Base-by-base conservation (phyloP, 1,140 invertebrate species). In the Ostrea denselamellosa region DNA sequence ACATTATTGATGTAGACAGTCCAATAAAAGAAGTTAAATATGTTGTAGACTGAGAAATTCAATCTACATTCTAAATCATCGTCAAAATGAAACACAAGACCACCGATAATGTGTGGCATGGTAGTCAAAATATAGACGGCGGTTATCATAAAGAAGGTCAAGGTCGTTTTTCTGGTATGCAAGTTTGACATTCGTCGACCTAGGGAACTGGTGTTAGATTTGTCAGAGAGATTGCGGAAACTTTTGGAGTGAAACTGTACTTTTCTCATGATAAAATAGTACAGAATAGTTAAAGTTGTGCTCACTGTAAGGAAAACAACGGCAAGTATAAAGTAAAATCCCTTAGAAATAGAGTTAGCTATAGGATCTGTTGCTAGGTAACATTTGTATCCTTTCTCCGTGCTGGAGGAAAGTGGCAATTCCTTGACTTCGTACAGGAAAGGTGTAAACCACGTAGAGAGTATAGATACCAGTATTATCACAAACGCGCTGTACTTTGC, bases 231-330 rank as follows among this genome's bases (percentile, higher is more conserved):
- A n/a, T 62, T 62, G n/a, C 34, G 14, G 34, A 87, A 87, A 85
- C 83, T 83, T 77, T 85, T 68, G n/a, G 86, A 87, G n/a, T 87
- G 82, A 34, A 51, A 51, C n/a, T 84, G n/a, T 8, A 88, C 87
- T 44, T 84, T 85, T 34, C 44, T 88, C 87, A 88, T 88, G 0
- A 88, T 88, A 2, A 88, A 65, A 56, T 81, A 88, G 71, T 88
- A 88, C 8, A 53, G 17, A 54, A 88, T 65, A 8, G 84, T 51
- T 25, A 88, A 77, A 44, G 8, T 34, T 12, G 44, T 44, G 7
- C 83, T 51, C 14, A 88, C 53, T 14, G 84, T 25, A 0, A 85
- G 10, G 56, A 85, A 51, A 81, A 85, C 22, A 19, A 52, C n/a
- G 7, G 53, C 84, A n/a, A 88, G 81, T 12, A 88, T 81, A 10